Evolutionary conservation across 2,797 vertebrate genomes (phyloP).

Genomic region (Synanceia verrucosa): DNA sequence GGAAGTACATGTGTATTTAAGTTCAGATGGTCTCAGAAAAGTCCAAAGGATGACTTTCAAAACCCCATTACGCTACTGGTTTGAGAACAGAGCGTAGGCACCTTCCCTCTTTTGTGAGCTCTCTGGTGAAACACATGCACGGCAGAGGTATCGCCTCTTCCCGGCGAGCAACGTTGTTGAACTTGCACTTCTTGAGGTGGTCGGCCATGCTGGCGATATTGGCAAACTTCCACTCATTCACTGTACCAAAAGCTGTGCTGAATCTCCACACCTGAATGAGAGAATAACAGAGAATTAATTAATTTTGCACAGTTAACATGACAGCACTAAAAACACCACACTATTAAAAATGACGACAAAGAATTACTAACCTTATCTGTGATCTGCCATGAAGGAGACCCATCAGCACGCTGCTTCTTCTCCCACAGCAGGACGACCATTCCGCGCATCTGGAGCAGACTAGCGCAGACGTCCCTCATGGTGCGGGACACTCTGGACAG

Average conservation of each 20-base stretch:
- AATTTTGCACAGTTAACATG: too few relatives aligned
- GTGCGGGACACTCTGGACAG: constrained; percentile 92
- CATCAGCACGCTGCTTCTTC: constrained; percentile 87
- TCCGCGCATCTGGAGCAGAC: constrained; percentile 94
- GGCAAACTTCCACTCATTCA: constrained; percentile 98
- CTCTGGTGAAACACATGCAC: constrained; percentile 98
- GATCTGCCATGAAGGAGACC: constrained; percentile 93
- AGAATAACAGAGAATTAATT: not conserved
- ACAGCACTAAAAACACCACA: too few relatives aligned
- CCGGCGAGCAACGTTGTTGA: constrained; percentile 89
- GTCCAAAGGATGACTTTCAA: constrained; percentile 22
- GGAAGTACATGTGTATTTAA: constrained; percentile 14
- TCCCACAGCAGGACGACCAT: constrained; percentile 98
- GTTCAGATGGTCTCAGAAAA: constrained; percentile 41
- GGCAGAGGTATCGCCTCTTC: constrained; percentile 96
- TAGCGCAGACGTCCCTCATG: constrained; percentile 96
- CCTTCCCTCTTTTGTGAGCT: constrained; percentile 95
- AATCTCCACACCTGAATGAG: constrained; percentile 93
- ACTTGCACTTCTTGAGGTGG: constrained; percentile 97
- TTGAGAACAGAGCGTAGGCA: constrained; percentile 96
- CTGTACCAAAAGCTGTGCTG: constrained; percentile 98
- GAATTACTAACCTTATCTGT: constrained; percentile 89
- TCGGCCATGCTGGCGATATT: constrained; percentile 99
- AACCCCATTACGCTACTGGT: constrained; percentile 89
- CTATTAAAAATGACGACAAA: too few relatives aligned